Evolutionary conservation across 2,797 vertebrate genomes (phyloP).

Genomic region (Poecilia picta): DNA sequence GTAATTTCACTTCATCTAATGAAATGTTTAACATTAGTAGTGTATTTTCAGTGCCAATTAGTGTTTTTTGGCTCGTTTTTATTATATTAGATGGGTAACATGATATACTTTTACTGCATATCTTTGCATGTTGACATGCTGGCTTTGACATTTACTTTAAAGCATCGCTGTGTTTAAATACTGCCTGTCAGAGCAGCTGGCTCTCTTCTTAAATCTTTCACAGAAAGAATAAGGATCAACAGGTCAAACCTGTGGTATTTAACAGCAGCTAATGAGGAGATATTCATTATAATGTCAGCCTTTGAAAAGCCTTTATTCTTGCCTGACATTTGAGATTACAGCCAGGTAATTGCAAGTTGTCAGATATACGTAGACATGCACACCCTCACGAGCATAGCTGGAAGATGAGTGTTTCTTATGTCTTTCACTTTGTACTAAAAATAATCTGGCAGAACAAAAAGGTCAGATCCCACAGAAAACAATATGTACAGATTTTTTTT

Average conservation of each 20-base stretch:
- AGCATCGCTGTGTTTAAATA: not conserved
- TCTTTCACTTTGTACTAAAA: slow-evolving; percentile 32
- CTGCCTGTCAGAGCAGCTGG: not conserved
- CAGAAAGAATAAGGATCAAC: slow-evolving; percentile 36
- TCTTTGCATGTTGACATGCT: not conserved
- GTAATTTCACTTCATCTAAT: not conserved
- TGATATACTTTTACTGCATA: not conserved
- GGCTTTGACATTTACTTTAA: slow-evolving; percentile 13
- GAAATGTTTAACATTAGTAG: not conserved
- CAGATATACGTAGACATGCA: slow-evolving; percentile 21
- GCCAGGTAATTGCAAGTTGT: slow-evolving; percentile 60
- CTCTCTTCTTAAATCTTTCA: slow-evolving; percentile 9
- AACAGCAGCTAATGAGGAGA: slow-evolving; percentile 54
- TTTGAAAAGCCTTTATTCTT: slow-evolving; percentile 45
- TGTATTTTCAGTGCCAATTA: not conserved
- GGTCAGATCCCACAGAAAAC: slow-evolving; percentile 36
- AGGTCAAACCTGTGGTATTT: slow-evolving; percentile 53
- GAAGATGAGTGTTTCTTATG: slow-evolving; percentile 33
- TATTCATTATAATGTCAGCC: slow-evolving; percentile 50
- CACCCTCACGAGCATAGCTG: slow-evolving; percentile 9
- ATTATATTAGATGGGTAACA: not conserved
- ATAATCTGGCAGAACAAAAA: slow-evolving; percentile 36
- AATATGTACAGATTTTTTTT: not conserved
- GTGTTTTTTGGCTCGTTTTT: not conserved
- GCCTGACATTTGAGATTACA: slow-evolving; percentile 64